Evolutionary conservation across 2,888 invertebrate genomes (phyloP).

Genomic region (Amiota minor): DNA sequence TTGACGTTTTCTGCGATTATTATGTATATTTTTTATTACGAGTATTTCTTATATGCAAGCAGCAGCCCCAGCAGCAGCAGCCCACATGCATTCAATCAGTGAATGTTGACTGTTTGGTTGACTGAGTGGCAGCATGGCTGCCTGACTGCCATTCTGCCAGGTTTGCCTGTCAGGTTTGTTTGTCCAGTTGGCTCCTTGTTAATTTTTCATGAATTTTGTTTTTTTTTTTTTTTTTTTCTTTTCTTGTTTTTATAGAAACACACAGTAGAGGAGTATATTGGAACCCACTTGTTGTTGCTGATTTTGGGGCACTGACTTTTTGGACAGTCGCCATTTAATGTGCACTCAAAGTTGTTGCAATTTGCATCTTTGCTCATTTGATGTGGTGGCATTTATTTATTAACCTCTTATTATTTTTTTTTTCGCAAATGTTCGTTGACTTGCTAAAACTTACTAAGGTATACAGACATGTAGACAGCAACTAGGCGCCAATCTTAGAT

Average conservation of each 20-base stretch:
- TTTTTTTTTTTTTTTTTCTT: conserved; percentile 5
- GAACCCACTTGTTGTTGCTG: conserved; percentile 19
- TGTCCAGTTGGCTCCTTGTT: conserved; percentile 21
- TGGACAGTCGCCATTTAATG: background rate
- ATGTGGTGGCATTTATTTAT: too few relatives aligned
- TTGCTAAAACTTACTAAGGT: too few relatives aligned
- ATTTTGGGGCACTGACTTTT: too few relatives aligned
- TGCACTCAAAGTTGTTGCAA: conserved; percentile 1
- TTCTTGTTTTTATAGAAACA: background rate
- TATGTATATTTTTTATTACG: conserved; percentile 4
- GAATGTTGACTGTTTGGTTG: conserved; percentile 11
- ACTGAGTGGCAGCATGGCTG: background rate
- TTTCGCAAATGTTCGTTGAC: too few relatives aligned
- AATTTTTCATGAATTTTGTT: background rate
- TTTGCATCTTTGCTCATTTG: conserved; percentile 16
- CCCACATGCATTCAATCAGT: conserved; percentile 21
- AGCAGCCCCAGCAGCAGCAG: background rate
- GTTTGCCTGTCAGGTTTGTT: conserved; percentile 1
- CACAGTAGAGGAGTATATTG: background rate
- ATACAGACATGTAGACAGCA: too few relatives aligned
- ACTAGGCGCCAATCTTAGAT: too few relatives aligned
- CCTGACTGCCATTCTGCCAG: background rate
- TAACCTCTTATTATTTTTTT: too few relatives aligned
- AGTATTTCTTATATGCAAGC: conserved; percentile 7
- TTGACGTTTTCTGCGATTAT: conserved; percentile 27